These are phyloP conservation scores for Scaptomyza parva DNA, from an alignment of 2,888 invertebrate species.

Conservation along the genomic window DNA sequence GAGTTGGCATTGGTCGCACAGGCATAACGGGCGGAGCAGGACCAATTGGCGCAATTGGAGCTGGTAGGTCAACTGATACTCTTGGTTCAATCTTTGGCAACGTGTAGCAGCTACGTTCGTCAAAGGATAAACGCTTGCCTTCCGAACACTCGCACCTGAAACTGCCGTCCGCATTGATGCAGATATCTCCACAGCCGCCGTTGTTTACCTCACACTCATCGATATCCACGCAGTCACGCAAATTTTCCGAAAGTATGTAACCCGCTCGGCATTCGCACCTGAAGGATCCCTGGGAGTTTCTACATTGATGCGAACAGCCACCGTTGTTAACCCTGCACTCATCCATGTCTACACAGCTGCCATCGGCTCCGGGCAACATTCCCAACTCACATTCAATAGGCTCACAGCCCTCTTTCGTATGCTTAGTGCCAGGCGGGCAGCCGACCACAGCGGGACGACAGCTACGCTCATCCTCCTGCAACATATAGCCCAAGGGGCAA, in stretches of 20 bases:
- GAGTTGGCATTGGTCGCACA: conserved; percentile 27
- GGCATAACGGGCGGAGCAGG: conserved; percentile 13
- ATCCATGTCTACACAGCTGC: conserved; percentile 85
- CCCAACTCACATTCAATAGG: conserved; percentile 84
- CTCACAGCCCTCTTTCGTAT: conserved; percentile 66
- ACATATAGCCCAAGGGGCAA: conserved; percentile 86
- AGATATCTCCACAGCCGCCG: conserved; percentile 83
- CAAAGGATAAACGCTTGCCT: conserved; percentile 81
- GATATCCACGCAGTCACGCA: conserved; percentile 86
- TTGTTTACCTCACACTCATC: conserved; percentile 86
- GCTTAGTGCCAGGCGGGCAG: conserved; percentile 76
- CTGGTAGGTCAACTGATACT: neutral
- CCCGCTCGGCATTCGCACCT: conserved; percentile 88
- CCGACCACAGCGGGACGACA: conserved; percentile 77
- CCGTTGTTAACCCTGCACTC: conserved; percentile 85
- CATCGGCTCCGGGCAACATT: conserved; percentile 83
- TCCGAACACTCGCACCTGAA: conserved; percentile 86
- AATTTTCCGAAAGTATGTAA: conserved; percentile 84
- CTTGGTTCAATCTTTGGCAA: conserved; percentile 28
- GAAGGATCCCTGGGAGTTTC: conserved; percentile 85
- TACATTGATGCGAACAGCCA: conserved; percentile 83
- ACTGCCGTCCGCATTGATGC: conserved; percentile 85
- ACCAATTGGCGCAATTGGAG: neutral
- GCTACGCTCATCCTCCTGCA: conserved; percentile 77
- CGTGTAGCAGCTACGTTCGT: conserved; percentile 67